Evolutionary conservation across 1,140 invertebrate genomes (phyloP).

Genomic region (Scaptomyza montana): DNA sequence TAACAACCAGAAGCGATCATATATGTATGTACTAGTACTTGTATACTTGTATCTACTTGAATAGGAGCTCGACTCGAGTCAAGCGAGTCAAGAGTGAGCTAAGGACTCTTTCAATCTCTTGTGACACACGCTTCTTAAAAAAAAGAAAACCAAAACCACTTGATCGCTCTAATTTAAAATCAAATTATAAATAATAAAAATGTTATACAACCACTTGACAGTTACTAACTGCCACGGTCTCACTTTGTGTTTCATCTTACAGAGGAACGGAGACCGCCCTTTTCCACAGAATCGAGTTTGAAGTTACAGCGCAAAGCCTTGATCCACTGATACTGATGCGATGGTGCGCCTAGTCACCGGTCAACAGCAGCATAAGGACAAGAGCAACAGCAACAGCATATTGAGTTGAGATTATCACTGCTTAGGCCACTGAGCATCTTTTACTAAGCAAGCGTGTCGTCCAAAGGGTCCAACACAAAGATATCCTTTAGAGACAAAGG

Average conservation of each 20-base stretch:
- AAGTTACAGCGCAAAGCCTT: conserved; percentile 20
- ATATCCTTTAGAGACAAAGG: conserved; percentile 25
- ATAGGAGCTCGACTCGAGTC: too few species aligned
- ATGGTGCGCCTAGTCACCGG: conserved; percentile 9
- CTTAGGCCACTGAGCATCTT: conserved; percentile 41
- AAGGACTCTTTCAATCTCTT: neutral
- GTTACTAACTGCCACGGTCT: neutral
- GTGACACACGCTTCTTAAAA: conserved; percentile 12
- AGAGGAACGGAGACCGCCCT: conserved; percentile 43
- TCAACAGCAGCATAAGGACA: conserved; percentile 13
- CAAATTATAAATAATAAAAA: conserved; percentile 74
- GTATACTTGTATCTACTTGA: neutral
- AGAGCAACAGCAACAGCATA: conserved; percentile 37
- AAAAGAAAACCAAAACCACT: conserved; percentile 23
- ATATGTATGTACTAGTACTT: neutral
- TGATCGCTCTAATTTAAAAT: conserved; percentile 75
- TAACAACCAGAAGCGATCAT: conserved; percentile 14
- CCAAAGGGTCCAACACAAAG: conserved; percentile 25
- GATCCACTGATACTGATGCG: conserved; percentile 18
- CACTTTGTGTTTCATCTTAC: conserved; percentile 69
- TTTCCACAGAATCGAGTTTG: conserved; percentile 65
- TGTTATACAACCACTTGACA: conserved; percentile 66
- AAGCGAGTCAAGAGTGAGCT: too few species aligned
- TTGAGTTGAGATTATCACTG: conserved; percentile 77
- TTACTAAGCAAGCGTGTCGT: conserved; percentile 66